Evolutionary conservation across 2,113 vertebrate genomes (phyloP).

Genomic region (Nesoenas mayeri): DNA sequence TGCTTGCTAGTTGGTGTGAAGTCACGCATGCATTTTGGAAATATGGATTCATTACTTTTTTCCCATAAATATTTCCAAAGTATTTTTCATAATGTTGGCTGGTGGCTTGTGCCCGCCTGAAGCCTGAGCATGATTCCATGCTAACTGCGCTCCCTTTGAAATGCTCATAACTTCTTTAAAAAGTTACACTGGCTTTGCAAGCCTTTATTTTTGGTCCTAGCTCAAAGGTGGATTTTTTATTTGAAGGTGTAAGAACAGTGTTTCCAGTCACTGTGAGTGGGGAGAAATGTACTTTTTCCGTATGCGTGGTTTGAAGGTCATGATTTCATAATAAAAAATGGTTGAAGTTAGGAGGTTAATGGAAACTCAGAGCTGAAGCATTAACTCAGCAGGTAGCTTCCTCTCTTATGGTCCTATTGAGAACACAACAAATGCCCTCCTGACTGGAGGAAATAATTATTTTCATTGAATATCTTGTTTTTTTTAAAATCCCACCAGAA

Average conservation of each 20-base stretch:
- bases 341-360: slow-evolving; percentile 18
- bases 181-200: not conserved
- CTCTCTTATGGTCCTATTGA: not conserved
- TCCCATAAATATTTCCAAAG: not conserved
- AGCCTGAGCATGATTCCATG: not conserved
- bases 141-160: not conserved
- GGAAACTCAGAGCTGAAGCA: slow-evolving; percentile 15
- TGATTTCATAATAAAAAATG: slow-evolving; percentile 3
- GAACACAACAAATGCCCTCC: not conserved
- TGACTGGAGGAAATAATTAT: slow-evolving; percentile 19
- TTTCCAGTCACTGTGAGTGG: not conserved
- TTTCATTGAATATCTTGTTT: not conserved
- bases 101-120: not conserved
- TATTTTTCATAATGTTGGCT: not conserved
- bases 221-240: not conserved
- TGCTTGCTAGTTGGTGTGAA: fast-evolving
- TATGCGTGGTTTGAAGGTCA: not conserved
- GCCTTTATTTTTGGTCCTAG: not conserved
- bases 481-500: slow-evolving; percentile 7
- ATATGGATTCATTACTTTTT: not conserved
- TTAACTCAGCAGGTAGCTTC: slow-evolving; percentile 51
- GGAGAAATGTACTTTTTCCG: not conserved
- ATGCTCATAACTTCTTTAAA: not conserved
- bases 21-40: not conserved
- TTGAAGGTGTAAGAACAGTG: not conserved